Base-by-base conservation (phyloP, 2,797 vertebrate species). In the Danionella dracula region DNA sequence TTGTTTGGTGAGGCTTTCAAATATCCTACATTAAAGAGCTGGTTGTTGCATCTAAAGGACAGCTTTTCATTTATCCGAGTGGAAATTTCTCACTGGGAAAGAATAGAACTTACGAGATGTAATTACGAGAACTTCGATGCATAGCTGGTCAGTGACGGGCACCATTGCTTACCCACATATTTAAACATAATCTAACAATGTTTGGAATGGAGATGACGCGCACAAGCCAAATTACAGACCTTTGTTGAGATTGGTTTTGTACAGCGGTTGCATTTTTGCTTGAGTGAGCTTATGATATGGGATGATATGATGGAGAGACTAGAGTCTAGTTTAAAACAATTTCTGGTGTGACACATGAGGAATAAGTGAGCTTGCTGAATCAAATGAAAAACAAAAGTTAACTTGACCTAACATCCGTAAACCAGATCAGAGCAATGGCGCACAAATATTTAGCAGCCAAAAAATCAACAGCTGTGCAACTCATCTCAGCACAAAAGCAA, bases 31-130 rank as follows among this genome's bases (percentile, higher is more conserved):
- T 85, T 87, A 84, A 85, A 84, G 84, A 81, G 77, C 78, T 79
- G 83, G 82, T 83, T 81, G 85, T 82, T 84, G 83, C 81, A 83
- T 78, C 79, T 78, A 64, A 78, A 75, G 76, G 81, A 76, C 79
- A 82, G 78, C 69, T 2, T 70, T 74, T 84, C 79, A 84, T 84
- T 85, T 79, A 85, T 75, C 78, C 66, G 70, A 48, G 76, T 68
- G 72, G 73, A 69, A 4, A 69, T 81, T 80, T 85, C 77, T 82
- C 74, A 79, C 77, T 65, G 42, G 42, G 3, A 41, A 23, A 53
- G 57, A 46, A 35, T 38, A 13, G 65, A 21, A 45, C 27, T 37
- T 31, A 37, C 11, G 10, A 31, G 60, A 32, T 46, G 17, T 42
- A 44, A 35, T 35, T 9, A 56, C 40, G 31, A 15, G 44, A 60